Conservation (phyloP, 2,888 invertebrate species). For the Hedya salicella region DNA sequence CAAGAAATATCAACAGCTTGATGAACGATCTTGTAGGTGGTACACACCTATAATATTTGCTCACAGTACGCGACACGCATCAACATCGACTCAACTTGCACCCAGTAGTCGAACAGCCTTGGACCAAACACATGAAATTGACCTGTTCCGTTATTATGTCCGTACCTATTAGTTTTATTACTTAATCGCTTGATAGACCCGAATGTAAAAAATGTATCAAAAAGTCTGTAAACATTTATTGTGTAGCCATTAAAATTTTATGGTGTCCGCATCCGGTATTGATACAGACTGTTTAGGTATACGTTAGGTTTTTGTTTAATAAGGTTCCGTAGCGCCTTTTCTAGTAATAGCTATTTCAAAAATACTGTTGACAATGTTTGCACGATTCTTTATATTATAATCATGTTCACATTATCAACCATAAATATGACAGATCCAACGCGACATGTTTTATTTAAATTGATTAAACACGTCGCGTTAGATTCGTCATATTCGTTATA, state of each 20-base stretch:
- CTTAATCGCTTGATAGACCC: constrained; percentile 72
- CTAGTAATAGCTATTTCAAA: too few relatives aligned
- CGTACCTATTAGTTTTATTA: constrained; percentile 73
- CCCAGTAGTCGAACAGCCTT: constrained; percentile 45
- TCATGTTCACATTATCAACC: too few relatives aligned
- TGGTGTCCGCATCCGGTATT: constrained; percentile 42
- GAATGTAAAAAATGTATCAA: constrained; percentile 53
- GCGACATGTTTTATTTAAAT: too few relatives aligned
- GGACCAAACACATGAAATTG: constrained; percentile 61
- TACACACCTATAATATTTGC: background rate
- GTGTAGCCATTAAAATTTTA: constrained; percentile 40
- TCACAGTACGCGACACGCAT: background rate
- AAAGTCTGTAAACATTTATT: constrained; percentile 45
- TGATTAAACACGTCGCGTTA: too few relatives aligned
- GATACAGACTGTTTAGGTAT: constrained; percentile 18
- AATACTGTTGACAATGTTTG: background rate
- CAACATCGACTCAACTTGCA: background rate
- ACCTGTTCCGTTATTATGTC: constrained; percentile 68
- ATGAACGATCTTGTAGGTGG: too few relatives aligned
- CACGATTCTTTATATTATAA: too few relatives aligned
- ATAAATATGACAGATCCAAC: too few relatives aligned
- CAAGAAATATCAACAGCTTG: too few relatives aligned
- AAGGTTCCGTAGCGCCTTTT: background rate
- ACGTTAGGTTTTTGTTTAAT: constrained; percentile 4
- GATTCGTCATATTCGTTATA: too few relatives aligned